Percentiles rank a stretch among this genome's conserved stretches.
Conservation (phyloP, 2,113 vertebrate genomes). For the Lamprologus lemairii region DNA sequence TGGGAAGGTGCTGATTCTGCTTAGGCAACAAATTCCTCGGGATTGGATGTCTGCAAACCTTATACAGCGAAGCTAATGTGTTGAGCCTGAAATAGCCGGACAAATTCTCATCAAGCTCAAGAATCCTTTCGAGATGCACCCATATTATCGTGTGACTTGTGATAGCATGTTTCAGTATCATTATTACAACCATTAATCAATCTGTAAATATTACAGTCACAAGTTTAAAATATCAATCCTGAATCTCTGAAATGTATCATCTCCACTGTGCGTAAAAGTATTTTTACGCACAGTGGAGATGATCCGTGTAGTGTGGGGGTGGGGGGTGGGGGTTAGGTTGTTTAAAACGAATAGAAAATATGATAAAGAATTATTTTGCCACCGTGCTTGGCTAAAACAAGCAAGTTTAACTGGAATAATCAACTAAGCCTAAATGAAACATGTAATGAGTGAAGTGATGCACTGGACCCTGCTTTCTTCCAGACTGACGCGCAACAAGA, state of each 20-base stretch:
- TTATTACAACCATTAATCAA: neutral
- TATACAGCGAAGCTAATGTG: conserved; percentile 58
- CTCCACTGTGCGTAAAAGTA: neutral
- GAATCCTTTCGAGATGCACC: neutral
- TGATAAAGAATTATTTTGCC: neutral
- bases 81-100: conserved; percentile 63
- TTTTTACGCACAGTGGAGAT: neutral
- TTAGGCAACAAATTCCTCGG: conserved; percentile 66
- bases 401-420: neutral
- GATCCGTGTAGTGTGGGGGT: neutral
- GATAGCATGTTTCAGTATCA: neutral
- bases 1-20: conserved; percentile 47
- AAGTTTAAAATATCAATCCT: neutral
- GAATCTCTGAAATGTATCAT: neutral
- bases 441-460: neutral
- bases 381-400: neutral
- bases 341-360: neutral
- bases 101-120: conserved; percentile 29
- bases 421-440: neutral
- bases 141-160: neutral
- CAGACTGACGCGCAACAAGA: conserved; percentile 94
- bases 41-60: conserved; percentile 67
- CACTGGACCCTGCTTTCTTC: conserved; percentile 46
- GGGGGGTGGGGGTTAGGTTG: neutral
- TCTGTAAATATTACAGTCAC: neutral